phyloP scores from a whole-genome alignment of 1,140 invertebrate species.

The Lamellibrachia luymesi region DNA sequence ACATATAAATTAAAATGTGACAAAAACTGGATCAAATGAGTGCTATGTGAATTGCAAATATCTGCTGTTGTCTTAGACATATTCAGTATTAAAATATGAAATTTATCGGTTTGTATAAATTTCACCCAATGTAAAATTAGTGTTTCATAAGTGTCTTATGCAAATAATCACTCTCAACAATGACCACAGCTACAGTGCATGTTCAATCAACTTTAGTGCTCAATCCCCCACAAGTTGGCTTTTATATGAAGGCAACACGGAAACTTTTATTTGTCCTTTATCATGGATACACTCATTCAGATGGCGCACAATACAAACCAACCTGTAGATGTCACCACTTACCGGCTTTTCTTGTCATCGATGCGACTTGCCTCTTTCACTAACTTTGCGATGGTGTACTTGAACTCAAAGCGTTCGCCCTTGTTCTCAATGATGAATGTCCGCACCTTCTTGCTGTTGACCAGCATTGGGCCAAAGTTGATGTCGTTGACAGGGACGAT shows the following conservation, averaged over 20 bases:
- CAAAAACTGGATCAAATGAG: neutral
- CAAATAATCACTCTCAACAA: neutral
- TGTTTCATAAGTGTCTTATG: neutral
- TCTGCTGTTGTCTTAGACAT: neutral
- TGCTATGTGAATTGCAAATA: neutral
- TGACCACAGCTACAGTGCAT: neutral
- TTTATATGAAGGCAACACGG: neutral
- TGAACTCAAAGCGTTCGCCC: slow-evolving; percentile 55
- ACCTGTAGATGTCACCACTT: slow-evolving; percentile 4
- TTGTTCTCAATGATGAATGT: slow-evolving; percentile 56
- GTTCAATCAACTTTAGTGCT: neutral
- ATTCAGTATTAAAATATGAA: neutral
- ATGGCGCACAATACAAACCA: too few species aligned
- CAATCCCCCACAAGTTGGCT: neutral
- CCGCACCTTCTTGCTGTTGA: slow-evolving; percentile 52
- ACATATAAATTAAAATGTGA: neutral
- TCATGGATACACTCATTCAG: neutral
- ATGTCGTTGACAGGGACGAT: slow-evolving; percentile 53
- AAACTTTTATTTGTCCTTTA: neutral
- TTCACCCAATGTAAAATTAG: neutral
- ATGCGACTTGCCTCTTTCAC: neutral
- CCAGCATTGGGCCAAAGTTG: slow-evolving; percentile 55
- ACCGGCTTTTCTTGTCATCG: slow-evolving; percentile 6
- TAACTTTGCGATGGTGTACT: slow-evolving; percentile 49
- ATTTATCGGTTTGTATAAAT: neutral